Evolutionary conservation across 2,113 vertebrate genomes (phyloP), one percentile per base, ranked within the genome.

Genomic region (Etheostoma spectabile): DNA sequence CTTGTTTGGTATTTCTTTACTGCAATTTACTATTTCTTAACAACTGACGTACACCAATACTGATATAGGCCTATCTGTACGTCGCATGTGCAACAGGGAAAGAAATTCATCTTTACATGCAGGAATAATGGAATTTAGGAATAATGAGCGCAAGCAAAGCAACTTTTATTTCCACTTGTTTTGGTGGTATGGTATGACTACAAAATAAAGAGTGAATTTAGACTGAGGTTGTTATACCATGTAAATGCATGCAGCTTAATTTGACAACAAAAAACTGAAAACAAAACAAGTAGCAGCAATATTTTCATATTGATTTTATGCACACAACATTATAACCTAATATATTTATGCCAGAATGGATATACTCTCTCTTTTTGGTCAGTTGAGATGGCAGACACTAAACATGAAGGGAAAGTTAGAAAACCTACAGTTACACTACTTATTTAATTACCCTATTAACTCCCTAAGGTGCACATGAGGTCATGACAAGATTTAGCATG

Each of bases 121-220:
- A 27, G n/a, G n/a, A n/a, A n/a, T 27, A 27, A 27, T 3, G 27
- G 27, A 77, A 63, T 86, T 86, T 86, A 78, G 73, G 79, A 85
- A 80, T 91, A 86, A 92, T 86, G 80, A 87, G 77, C 83, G 62
- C 90, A 79, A 89, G 74, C 79, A 64, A 86, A 80, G 74, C 77
- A 92, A 82, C 59, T 61, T 86, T 89, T 84, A 16, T 83, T 86
- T 83, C 57, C 69, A 35, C 60, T 69, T 46, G 33, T 72, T 82
- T 74, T 24, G 45, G 72, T 73, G 66, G 30, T 46, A 22, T 21
- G 48, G 2, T 51, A 16, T 2, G 33, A 76, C 52, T 52, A 55
- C 21, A 77, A 80, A 80, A 83, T 57, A 77, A 5, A 30, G 33
- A 66, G 75, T 63, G 3, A 62, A 72, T 78, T 79, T 8, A 69